These are phyloP conservation scores for Acrobasis suavella DNA, from an alignment of 2,888 invertebrate genomes.

Conservation along the genomic window DNA sequence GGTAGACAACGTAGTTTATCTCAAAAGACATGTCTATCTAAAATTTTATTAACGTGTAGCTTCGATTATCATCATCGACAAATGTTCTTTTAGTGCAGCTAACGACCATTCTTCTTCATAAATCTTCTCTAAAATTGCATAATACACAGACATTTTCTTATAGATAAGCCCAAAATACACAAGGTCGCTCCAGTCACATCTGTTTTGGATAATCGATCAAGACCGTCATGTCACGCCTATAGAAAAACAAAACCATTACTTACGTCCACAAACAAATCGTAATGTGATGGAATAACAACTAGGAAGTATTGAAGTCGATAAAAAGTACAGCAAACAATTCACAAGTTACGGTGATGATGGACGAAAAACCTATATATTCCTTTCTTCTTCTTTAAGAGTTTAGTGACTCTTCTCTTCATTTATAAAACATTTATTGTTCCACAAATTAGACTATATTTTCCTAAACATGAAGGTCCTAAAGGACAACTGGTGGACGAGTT, in stretches of 20 bases:
- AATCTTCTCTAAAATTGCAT: not conserved
- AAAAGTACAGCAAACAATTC: constrained; percentile 12
- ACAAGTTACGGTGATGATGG: not conserved
- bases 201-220: constrained; percentile 17
- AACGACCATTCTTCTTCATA: not conserved
- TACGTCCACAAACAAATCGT: not conserved
- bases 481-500: no score
- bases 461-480: no score
- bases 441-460: no score
- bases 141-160: constrained; percentile 1
- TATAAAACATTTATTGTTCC: no score
- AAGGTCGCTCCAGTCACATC: not conserved
- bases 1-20: no score
- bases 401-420: no score
- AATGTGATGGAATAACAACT: not conserved
- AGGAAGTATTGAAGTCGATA: constrained; percentile 9
- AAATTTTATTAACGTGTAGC: no score
- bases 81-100: not conserved
- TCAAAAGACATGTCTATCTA: no score
- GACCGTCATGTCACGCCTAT: not conserved
- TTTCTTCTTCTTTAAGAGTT: no score
- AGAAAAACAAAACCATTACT: not conserved
- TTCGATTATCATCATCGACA: no score
- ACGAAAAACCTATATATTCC: no score
- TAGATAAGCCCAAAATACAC: constrained; percentile 28